These are phyloP conservation scores for Clusia tigrina DNA, from an alignment of 2,888 invertebrate species.

Conservation along the genomic window DNA sequence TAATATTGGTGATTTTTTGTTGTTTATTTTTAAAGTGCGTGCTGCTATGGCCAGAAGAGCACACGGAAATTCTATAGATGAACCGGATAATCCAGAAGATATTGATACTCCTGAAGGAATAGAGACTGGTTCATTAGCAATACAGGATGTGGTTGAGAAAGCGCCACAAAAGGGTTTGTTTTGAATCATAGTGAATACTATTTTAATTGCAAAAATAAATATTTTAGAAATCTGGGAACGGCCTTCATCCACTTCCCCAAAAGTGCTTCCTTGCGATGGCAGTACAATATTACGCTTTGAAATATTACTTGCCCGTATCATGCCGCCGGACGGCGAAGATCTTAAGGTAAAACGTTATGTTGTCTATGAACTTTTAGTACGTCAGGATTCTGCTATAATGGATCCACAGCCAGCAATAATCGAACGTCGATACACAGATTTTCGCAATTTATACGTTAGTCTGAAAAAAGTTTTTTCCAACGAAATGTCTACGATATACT, in stretches of 20 bases:
- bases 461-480: conserved; percentile 70
- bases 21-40: conserved; percentile 42
- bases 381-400: conserved; percentile 67
- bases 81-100: conserved; percentile 53
- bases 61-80: conserved; percentile 47
- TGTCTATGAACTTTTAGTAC: conserved; percentile 73
- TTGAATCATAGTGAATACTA: not conserved
- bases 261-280: conserved; percentile 50
- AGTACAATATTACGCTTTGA: conserved; percentile 66
- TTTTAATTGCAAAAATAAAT: not conserved
- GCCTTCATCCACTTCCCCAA: conserved; percentile 38
- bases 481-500: conserved; percentile 67
- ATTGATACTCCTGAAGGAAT: conserved; percentile 59
- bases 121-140: conserved; percentile 57
- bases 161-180: conserved; percentile 47
- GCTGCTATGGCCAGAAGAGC: conserved; percentile 61
- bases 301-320: conserved; percentile 73
- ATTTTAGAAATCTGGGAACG: conserved; percentile 57
- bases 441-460: conserved; percentile 71
- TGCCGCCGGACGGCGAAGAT: conserved; percentile 69
- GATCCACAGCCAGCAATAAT: conserved; percentile 73
- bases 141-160: conserved; percentile 43
- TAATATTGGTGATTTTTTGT: too few species aligned
- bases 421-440: conserved; percentile 77
- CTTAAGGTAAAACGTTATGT: conserved; percentile 71